Evolutionary conservation across 2,797 vertebrate species (phyloP).

Genomic region (Champsocephalus esox): DNA sequence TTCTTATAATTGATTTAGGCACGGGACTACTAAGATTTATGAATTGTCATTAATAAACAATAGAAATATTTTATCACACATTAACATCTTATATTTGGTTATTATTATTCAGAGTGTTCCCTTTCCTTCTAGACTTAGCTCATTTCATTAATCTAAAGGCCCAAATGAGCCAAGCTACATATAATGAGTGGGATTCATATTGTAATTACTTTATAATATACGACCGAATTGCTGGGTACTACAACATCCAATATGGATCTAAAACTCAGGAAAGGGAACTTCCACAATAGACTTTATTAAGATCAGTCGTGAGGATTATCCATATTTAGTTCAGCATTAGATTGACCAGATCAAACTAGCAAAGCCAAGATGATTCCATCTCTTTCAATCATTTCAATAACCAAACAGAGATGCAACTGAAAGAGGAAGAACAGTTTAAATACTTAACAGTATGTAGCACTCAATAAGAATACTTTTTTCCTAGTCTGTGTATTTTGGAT

Average conservation of each 20-base stretch:
- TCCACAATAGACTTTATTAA: background rate
- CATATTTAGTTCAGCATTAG: background rate
- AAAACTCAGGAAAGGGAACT: background rate
- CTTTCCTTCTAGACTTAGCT: background rate
- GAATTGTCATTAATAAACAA: background rate
- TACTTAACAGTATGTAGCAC: background rate
- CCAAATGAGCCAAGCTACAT: background rate
- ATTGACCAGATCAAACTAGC: background rate
- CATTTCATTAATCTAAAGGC: background rate
- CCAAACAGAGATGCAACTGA: background rate
- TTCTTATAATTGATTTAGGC: background rate
- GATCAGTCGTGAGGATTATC: conserved; percentile 4
- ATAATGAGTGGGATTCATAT: background rate
- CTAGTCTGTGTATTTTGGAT: background rate
- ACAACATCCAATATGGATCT: background rate
- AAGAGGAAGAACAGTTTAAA: background rate
- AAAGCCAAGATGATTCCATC: background rate
- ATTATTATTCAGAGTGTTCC: background rate
- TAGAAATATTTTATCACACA: background rate
- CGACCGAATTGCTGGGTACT: background rate
- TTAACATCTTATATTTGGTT: background rate
- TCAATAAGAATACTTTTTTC: background rate
- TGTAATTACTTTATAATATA: too few relatives aligned
- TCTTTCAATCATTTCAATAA: background rate
- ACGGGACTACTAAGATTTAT: background rate